Evolutionary conservation across 2,888 invertebrate genomes (phyloP).

Genomic region (Agriotes lineatus): DNA sequence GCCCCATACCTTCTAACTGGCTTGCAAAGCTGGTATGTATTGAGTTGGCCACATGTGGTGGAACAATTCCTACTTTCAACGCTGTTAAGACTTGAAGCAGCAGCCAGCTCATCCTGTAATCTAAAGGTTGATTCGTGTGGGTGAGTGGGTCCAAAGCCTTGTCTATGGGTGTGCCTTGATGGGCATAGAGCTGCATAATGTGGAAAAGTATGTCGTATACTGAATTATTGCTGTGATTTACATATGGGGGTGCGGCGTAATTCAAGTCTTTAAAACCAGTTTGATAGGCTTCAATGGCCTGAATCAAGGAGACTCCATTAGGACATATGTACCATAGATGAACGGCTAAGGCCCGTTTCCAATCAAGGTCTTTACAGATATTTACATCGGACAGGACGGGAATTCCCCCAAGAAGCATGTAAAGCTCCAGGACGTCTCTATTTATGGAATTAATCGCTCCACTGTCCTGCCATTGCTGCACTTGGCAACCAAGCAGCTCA

Average conservation of each 20-base stretch:
- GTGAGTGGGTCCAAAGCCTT: constrained; percentile 79
- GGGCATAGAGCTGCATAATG: constrained; percentile 82
- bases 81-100: constrained; percentile 76
- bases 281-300: constrained; percentile 80
- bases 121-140: constrained; percentile 83
- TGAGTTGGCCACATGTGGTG: constrained; percentile 70
- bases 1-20: constrained; percentile 84
- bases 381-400: constrained; percentile 72
- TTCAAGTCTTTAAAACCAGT: constrained; percentile 64
- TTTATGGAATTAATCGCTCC: constrained; percentile 77
- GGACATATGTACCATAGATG: constrained; percentile 78
- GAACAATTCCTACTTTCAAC: constrained; percentile 75
- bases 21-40: constrained; percentile 81
- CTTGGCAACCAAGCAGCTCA: constrained; percentile 77
- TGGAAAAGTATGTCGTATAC: constrained; percentile 84
- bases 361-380: constrained; percentile 78
- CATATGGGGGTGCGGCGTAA: constrained; percentile 62
- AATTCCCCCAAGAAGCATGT: constrained; percentile 75
- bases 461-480: constrained; percentile 80
- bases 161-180: constrained; percentile 74
- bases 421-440: constrained; percentile 73
- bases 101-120: constrained; percentile 86
- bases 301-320: constrained; percentile 78
- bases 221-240: too few relatives aligned
- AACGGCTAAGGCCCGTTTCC: constrained; percentile 85